phyloP scores from a whole-genome alignment of 1,140 invertebrate genomes.

The Laupala kohalensis region DNA sequence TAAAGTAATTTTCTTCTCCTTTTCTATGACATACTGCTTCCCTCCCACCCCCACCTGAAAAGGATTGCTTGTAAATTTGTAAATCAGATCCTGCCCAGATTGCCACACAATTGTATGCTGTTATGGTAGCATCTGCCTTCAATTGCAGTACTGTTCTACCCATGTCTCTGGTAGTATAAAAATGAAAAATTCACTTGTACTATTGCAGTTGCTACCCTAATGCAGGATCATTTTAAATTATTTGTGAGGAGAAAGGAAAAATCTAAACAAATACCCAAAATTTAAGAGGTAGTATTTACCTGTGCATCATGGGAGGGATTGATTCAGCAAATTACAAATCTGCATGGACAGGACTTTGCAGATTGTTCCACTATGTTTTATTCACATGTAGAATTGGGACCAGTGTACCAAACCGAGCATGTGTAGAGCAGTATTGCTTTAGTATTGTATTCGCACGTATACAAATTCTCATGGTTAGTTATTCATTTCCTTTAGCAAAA shows the following conservation, averaged over 20 bases:
- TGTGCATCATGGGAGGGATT: not conserved
- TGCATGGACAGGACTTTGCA: not conserved
- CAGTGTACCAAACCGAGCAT: not conserved
- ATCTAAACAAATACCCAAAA: too few relatives aligned
- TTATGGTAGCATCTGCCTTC: not conserved
- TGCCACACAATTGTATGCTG: not conserved
- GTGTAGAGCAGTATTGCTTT: not conserved
- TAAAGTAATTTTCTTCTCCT: not conserved
- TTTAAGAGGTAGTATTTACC: too few relatives aligned
- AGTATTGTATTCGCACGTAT: not conserved
- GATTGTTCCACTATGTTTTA: not conserved
- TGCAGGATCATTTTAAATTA: not conserved
- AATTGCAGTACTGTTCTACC: not conserved
- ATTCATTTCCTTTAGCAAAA: too few relatives aligned
- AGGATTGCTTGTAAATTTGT: not conserved
- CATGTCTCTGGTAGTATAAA: not conserved
- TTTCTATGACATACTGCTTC: not conserved
- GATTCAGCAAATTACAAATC: too few relatives aligned
- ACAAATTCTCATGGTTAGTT: not conserved
- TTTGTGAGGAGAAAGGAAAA: not conserved
- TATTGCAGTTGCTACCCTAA: not conserved
- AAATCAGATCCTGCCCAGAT: not conserved
- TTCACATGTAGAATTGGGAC: not conserved
- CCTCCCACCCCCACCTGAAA: not conserved
- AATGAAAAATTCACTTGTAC: not conserved